Percentiles rank a stretch among this genome's conserved stretches.
Conservation (phyloP, 1,140 invertebrate genomes). For the Megalonaias nervosa region DNA sequence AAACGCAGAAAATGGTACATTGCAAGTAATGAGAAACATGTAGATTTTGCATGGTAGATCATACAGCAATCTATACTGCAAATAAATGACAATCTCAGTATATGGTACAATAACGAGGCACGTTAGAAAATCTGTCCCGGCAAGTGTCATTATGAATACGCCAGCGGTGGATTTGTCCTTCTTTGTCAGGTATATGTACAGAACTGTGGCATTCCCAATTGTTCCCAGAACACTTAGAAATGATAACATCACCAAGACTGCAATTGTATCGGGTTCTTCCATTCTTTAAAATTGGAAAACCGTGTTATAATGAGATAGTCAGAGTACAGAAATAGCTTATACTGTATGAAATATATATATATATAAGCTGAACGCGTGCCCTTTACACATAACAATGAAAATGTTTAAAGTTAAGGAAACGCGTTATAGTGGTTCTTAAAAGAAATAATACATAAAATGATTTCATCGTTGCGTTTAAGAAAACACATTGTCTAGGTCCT, state of each 20-base stretch:
- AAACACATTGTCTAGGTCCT: too few species aligned
- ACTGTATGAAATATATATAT: too few species aligned
- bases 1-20: conserved; percentile 65
- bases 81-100: conserved; percentile 59
- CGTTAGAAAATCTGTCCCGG: conserved; percentile 66
- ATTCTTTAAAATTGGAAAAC: conserved; percentile 1
- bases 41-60: conserved; percentile 67
- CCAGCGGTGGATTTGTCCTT: conserved; percentile 66
- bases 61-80: conserved; percentile 49
- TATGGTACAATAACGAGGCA: conserved; percentile 66
- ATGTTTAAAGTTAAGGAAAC: too few species aligned
- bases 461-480: too few species aligned
- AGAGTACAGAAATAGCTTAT: too few species aligned
- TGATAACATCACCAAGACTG: conserved; percentile 52
- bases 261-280: conserved; percentile 10
- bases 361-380: too few species aligned
- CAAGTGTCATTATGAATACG: conserved; percentile 67
- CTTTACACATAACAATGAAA: too few species aligned
- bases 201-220: conserved; percentile 66
- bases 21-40: conserved; percentile 67
- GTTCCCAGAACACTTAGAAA: conserved; percentile 61
- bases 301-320: too few species aligned
- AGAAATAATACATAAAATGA: too few species aligned
- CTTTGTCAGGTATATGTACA: conserved; percentile 66
- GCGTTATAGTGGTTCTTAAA: too few species aligned